Conservation (phyloP, 2,888 invertebrate species). For the Kuschelorhynchus macadamiae region DNA sequence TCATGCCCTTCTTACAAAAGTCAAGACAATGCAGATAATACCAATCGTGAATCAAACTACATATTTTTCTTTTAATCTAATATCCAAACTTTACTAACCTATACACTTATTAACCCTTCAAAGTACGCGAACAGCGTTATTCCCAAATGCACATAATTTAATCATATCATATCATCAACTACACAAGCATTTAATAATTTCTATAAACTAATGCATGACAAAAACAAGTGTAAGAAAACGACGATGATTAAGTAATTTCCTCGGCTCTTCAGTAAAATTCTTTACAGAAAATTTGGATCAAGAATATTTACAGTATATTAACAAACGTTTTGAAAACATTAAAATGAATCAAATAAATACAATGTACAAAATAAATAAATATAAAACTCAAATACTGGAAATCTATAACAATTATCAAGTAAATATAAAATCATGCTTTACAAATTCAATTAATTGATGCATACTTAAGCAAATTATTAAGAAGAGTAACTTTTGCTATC, state of each 20-base stretch:
- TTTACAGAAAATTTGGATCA: slow-evolving; percentile 7
- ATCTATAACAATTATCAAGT: too few relatives aligned
- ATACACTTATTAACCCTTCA: not conserved
- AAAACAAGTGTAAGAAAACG: not conserved
- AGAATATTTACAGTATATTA: not conserved
- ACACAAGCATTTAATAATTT: not conserved
- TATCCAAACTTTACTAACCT: slow-evolving; percentile 3
- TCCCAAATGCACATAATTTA: too few relatives aligned
- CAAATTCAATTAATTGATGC: too few relatives aligned
- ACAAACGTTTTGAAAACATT: not conserved
- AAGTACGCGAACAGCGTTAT: too few relatives aligned
- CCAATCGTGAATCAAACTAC: slow-evolving; percentile 1
- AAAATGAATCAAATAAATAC: not conserved
- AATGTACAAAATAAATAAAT: too few relatives aligned
- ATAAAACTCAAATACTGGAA: too few relatives aligned
- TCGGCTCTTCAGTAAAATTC: not conserved
- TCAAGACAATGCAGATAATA: not conserved
- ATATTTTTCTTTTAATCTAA: slow-evolving; percentile 6
- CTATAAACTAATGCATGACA: slow-evolving; percentile 6
- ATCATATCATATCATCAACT: too few relatives aligned
- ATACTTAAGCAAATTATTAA: too few relatives aligned
- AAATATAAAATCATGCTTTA: too few relatives aligned
- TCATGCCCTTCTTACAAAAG: not conserved
- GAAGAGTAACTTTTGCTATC: too few relatives aligned
- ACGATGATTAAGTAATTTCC: slow-evolving; percentile 1